Base-by-base conservation (phyloP, 2,888 invertebrate genomes). In the Catotricha subobsoleta region DNA sequence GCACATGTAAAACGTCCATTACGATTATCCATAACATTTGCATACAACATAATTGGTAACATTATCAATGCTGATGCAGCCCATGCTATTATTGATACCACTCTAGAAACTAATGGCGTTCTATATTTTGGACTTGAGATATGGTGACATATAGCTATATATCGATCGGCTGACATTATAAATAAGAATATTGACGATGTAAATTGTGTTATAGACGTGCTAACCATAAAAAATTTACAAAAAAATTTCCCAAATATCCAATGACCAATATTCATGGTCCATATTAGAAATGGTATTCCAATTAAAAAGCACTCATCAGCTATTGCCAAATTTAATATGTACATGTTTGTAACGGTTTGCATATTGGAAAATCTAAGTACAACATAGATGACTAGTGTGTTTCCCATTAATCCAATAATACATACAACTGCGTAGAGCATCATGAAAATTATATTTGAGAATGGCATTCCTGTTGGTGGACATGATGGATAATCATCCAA, bases 281-380 rank as follows among this genome's bases (percentile, higher is more conserved):
- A 72, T 34, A 86, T 74, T n/a, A 86, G 67, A 56, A 86, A 83
- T 0, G 86, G 86, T 50, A 86, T 80, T 1, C 86, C 84, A 44
- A 84, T 79, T 12, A 86, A 68, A 55, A 83, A 86, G 55, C 81
- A 80, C 59, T 84, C 84, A 59, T 87, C 87, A 1, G 87, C 86
- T 45, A 87, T 76, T 13, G 86, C 87, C 46, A 87, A 61, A 58
- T 86, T 86, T 19, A 82, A 76, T 47, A 87, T 84, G 63, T 86
- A 86, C 74, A 82, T 80, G 58, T 87, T 86, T 47, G 86, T 86
- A 39, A 86, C 84, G 1, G 84, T 86, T 56, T 86, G 83, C 86
- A 86, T 86, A 61, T 84, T 84, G 44, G 81, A 80, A 62, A 80
- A 86, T 38, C 84, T 71, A 15, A 80, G 65, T 18, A 84, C 82